Base-by-base conservation (phyloP, 2,888 invertebrate species). In the Anticlea derivata region DNA sequence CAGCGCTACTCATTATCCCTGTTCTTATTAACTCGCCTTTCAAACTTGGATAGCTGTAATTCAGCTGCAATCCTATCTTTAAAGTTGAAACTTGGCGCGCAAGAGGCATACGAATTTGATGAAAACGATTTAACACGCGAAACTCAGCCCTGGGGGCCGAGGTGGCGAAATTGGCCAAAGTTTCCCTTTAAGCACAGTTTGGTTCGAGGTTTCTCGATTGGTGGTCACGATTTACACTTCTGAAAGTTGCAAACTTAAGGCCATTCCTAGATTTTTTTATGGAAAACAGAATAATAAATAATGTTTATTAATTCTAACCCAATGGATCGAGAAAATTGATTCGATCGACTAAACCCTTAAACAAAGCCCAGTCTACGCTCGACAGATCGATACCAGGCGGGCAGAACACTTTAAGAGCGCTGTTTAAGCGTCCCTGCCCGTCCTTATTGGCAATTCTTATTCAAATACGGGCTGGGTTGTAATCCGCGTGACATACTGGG, bases 371-470 rank as follows among this genome's bases (percentile, higher is more conserved):
- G 65, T 61, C 57, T 65, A 61, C 59, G 65, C 56, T 71, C 70
- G 63, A 68, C 63, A 66, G 75, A 83, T 85, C 83, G 70, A 82
- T 82, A 80, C 71, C 67, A 78, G 77, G 78, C 73, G 66, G 68
- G 60, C 75, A 77, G 78, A 66, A 78, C 70, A 71, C 72, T 78
- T 73, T 65, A 70, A 71, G 71, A 75, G 73, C 69, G 70, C 70
- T 73, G 74, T 76, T 77, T 73, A 78, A 78, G 68, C 73, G 70
- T 56, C 68, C 44, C 51, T 69, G 58, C 39, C 73, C 70, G 58
- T 74, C 70, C 72, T 83, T 86, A 85, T 86, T 86, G 83, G 80
- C 86, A 80, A 88, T 88, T 86, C 84, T 82, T 85, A 89, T 88
- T 89, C 84, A 87, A 88, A 87, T 85, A 83, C 75, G 78, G 78